These are phyloP conservation scores for Apostichopus californicus DNA, from an alignment of 35 echinoderm and acorn worm genomes.

Conservation along the genomic window DNA sequence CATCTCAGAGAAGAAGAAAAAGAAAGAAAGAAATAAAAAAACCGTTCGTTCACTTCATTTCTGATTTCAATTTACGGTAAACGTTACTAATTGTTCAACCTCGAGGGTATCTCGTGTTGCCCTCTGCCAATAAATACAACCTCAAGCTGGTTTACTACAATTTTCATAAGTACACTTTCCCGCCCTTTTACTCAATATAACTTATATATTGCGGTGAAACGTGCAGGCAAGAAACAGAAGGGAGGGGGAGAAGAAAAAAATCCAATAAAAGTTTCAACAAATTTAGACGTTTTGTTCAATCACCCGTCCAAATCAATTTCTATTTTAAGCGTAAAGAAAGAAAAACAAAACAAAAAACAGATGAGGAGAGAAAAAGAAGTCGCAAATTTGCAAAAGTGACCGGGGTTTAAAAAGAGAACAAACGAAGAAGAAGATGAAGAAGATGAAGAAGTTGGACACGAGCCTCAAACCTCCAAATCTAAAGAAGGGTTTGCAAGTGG, in stretches of 20 bases:
- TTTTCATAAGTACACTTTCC: constrained; percentile 45
- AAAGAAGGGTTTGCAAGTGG: not conserved
- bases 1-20: too few relatives aligned
- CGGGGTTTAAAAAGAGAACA: not conserved
- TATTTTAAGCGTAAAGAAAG: constrained; percentile 34
- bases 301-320: constrained; percentile 51
- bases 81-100: constrained; percentile 49
- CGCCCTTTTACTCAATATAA: constrained; percentile 3
- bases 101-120: constrained; percentile 5
- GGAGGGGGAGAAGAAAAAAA: not conserved
- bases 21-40: too few relatives aligned
- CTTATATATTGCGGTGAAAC: not conserved
- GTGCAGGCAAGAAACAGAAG: not conserved
- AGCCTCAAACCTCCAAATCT: not conserved
- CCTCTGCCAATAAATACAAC: constrained; percentile 43
- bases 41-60: not conserved
- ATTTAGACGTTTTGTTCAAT: constrained; percentile 23
- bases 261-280: constrained; percentile 40
- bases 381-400: too few relatives aligned
- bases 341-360: not conserved
- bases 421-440: not conserved
- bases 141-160: constrained; percentile 44
- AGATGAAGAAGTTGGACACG: not conserved
- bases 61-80: constrained; percentile 52
- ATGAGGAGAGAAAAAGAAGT: not conserved